phyloP scores from a whole-genome alignment of 2,888 invertebrate species.

The Galerucella pusilla region DNA sequence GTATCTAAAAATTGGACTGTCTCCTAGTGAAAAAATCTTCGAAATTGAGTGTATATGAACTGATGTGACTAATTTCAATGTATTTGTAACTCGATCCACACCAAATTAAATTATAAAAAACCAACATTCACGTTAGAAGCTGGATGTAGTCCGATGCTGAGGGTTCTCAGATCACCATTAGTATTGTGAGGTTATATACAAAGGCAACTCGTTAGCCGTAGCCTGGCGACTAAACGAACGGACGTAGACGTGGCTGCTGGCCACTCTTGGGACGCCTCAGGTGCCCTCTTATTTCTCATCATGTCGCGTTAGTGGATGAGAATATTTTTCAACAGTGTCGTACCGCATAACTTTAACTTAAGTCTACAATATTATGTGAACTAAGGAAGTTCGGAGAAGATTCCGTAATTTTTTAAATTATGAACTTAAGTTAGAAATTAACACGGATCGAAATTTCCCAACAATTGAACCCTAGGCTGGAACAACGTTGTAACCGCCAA shows the following conservation, averaged over 20 bases:
- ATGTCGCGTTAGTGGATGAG: slow-evolving; percentile 46
- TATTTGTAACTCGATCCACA: neutral
- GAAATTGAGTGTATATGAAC: no score
- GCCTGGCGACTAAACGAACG: slow-evolving; percentile 55
- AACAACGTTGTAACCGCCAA: no score
- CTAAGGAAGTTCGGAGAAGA: no score
- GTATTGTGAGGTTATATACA: slow-evolving; percentile 52
- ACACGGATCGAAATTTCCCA: no score
- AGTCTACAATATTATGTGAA: no score
- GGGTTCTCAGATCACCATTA: slow-evolving; percentile 63
- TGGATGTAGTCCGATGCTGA: slow-evolving; percentile 28
- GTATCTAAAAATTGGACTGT: no score
- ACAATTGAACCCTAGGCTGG: no score
- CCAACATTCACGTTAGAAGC: neutral
- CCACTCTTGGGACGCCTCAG: slow-evolving; percentile 62
- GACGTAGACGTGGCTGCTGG: slow-evolving; percentile 51
- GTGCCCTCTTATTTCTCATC: slow-evolving; percentile 61
- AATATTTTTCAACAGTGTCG: neutral
- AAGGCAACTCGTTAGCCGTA: slow-evolving; percentile 62
- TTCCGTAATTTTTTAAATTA: no score
- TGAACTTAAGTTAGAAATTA: no score
- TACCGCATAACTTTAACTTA: neutral
- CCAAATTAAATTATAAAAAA: neutral
- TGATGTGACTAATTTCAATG: neutral
- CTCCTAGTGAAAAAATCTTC: no score